phyloP scores from a whole-genome alignment of 2,113 vertebrate genomes.

The Megaceryle maxima region DNA sequence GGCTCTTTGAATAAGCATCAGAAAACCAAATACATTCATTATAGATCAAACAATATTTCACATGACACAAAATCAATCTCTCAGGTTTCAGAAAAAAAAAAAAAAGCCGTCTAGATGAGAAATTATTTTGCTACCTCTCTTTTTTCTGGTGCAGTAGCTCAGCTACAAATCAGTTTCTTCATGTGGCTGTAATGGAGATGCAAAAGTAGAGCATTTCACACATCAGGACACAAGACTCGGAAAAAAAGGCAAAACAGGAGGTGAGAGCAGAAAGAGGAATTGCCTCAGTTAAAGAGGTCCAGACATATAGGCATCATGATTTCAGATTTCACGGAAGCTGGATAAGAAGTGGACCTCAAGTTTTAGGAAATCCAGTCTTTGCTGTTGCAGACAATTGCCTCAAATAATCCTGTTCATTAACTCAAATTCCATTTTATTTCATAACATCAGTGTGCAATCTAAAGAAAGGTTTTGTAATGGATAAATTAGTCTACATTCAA shows the following conservation, averaged over 20 bases:
- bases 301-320: background rate
- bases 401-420: background rate
- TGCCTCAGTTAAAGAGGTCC: background rate
- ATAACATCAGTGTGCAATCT: background rate
- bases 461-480: background rate
- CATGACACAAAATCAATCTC: background rate
- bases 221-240: background rate
- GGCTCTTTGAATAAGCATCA: background rate
- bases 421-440: background rate
- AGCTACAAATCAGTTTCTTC: background rate
- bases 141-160: background rate
- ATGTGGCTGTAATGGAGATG: background rate
- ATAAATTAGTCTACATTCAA: background rate
- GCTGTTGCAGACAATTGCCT: background rate
- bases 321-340: background rate
- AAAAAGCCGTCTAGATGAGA: background rate
- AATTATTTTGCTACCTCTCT: background rate
- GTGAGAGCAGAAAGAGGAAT: background rate
- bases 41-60: background rate
- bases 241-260: background rate
- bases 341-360: background rate
- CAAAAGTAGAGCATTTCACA: background rate
- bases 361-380: background rate
- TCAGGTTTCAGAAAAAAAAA: background rate
- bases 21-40: background rate